These are phyloP conservation scores for Peromyscus polionotus DNA, from an alignment of 2,113 vertebrate genomes.

Conservation along the genomic window DNA sequence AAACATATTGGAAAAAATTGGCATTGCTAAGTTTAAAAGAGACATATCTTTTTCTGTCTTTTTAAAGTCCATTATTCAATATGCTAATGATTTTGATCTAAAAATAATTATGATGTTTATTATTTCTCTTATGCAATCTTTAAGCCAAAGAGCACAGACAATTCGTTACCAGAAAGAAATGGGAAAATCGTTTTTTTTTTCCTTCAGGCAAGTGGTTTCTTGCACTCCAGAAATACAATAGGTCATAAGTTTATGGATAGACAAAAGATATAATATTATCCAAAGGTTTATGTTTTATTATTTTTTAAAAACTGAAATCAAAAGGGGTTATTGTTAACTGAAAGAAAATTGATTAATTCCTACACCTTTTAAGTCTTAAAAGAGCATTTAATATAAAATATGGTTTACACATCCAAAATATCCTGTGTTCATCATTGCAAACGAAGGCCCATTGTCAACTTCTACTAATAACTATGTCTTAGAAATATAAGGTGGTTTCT, in stretches of 20 bases:
- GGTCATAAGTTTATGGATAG: not conserved
- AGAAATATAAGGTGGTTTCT: not conserved
- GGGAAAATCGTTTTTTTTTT: not conserved
- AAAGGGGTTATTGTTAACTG: not conserved
- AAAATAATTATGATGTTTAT: constrained; percentile 60
- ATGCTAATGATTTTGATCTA: constrained; percentile 46
- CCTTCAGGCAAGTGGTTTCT: not conserved
- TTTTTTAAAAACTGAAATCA: constrained; percentile 19
- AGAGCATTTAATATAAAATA: not conserved
- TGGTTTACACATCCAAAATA: not conserved
- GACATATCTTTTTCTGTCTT: not conserved
- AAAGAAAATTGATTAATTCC: not conserved
- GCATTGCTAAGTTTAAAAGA: constrained; percentile 11
- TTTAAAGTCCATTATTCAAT: constrained; percentile 47
- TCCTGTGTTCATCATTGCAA: not conserved
- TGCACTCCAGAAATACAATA: not conserved
- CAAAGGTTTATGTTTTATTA: constrained; percentile 21
- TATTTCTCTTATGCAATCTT: constrained; percentile 26
- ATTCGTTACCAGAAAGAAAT: constrained; percentile 22
- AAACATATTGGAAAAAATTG: not conserved
- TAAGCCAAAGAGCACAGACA: constrained; percentile 14
- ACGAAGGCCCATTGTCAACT: not conserved
- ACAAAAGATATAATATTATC: constrained; percentile 13
- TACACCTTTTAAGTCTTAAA: not conserved
- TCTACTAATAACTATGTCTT: not conserved